Percentiles rank a stretch among this genome's conserved stretches.
phyloP scores from a whole-genome alignment of 2,888 invertebrate species.

The Formica aserva region DNA sequence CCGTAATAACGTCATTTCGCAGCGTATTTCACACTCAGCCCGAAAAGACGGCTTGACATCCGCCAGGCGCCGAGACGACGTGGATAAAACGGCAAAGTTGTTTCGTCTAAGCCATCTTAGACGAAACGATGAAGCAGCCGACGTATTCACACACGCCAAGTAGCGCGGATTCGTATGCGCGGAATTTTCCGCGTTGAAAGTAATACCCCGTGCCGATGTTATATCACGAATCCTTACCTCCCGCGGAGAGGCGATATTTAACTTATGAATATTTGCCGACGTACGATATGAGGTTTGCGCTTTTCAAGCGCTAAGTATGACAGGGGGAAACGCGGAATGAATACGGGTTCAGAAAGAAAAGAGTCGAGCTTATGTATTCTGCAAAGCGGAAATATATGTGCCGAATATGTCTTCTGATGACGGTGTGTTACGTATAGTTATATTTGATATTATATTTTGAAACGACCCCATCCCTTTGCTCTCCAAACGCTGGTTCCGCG shows the following conservation, averaged over 20 bases:
- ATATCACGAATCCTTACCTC: constrained; percentile 66
- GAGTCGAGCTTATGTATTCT: constrained; percentile 36
- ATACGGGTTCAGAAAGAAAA: neutral
- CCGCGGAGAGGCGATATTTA: constrained; percentile 79
- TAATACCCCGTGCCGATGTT: constrained; percentile 74
- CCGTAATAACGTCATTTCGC: constrained; percentile 55
- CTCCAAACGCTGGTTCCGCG: neutral
- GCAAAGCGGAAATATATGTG: constrained; percentile 33
- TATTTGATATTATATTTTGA: constrained; percentile 2
- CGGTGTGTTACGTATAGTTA: neutral
- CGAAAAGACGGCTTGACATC: constrained; percentile 59
- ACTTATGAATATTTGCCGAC: constrained; percentile 84
- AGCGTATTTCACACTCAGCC: constrained; percentile 40
- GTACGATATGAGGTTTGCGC: constrained; percentile 84
- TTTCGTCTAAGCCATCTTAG: constrained; percentile 56
- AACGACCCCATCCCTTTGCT: neutral
- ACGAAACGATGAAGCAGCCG: constrained; percentile 17
- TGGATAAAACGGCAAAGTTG: constrained; percentile 67
- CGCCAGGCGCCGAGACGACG: constrained; percentile 44
- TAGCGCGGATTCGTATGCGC: constrained; percentile 26
- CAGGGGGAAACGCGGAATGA: constrained; percentile 26
- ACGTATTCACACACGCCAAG: constrained; percentile 24
- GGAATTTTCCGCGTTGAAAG: constrained; percentile 57
- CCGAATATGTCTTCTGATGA: neutral
- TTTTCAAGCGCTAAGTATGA: constrained; percentile 79